phyloP scores from a whole-genome alignment of 2,113 vertebrate genomes.

The Arenaria interpres region DNA sequence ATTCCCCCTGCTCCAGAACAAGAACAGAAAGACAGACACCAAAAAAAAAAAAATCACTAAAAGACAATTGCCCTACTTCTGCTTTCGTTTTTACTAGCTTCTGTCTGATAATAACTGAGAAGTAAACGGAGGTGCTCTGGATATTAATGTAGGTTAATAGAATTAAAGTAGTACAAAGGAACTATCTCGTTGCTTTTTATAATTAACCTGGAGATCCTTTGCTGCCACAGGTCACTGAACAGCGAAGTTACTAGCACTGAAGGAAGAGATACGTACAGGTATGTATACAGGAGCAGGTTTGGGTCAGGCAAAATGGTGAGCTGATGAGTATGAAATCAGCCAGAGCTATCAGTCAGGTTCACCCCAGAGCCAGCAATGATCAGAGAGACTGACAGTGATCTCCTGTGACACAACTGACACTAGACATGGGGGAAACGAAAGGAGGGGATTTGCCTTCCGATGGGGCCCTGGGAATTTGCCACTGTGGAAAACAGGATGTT shows the following conservation, averaged over 20 bases:
- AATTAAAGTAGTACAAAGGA: constrained; percentile 45
- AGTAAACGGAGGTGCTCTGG: neutral
- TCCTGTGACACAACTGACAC: neutral
- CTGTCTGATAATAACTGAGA: constrained; percentile 4
- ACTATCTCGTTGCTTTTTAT: neutral
- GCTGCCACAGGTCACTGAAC: neutral
- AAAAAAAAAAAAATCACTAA: neutral
- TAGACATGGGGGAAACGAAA: neutral
- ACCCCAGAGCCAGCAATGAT: neutral
- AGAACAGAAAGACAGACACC: neutral
- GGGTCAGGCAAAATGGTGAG: neutral
- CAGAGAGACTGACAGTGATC: neutral
- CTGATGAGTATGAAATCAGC: neutral
- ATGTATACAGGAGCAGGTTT: neutral
- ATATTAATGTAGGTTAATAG: constrained; percentile 54
- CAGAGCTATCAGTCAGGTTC: neutral
- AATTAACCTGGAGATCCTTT: constrained; percentile 1
- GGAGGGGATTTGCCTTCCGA: constrained; percentile 2
- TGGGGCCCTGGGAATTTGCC: neutral
- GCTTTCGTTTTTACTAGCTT: neutral
- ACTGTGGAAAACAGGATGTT: constrained; percentile 45
- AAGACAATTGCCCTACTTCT: constrained; percentile 36
- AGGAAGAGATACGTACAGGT: neutral
- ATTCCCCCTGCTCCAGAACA: neutral
- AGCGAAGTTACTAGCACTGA: neutral